These are phyloP conservation scores for Rhagologus leucostigma DNA, from an alignment of 2,113 vertebrate species.

Conservation along the genomic window DNA sequence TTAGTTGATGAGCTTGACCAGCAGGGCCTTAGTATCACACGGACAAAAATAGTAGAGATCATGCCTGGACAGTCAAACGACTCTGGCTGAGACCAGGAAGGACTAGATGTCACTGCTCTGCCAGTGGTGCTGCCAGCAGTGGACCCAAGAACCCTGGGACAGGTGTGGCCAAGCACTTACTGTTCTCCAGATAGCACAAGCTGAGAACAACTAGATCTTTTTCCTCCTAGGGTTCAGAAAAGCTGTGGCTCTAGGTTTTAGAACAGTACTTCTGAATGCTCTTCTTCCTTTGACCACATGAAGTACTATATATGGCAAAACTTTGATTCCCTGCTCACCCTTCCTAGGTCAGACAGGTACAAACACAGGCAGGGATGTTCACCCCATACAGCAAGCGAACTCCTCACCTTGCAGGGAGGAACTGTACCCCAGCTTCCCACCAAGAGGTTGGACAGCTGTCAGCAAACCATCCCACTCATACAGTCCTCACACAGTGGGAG, in stretches of 20 bases:
- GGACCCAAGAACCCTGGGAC: not conserved
- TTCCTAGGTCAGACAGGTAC: not conserved
- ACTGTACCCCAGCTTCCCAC: not conserved
- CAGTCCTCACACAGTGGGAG: rapidly evolving
- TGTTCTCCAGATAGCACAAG: not conserved
- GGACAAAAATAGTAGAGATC: not conserved
- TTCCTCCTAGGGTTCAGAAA: not conserved
- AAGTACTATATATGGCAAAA: not conserved
- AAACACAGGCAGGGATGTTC: not conserved
- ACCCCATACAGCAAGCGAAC: not conserved
- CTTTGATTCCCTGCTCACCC: not conserved
- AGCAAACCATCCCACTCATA: not conserved
- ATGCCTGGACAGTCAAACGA: not conserved
- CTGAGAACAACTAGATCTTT: not conserved
- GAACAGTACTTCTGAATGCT: not conserved
- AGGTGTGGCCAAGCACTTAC: not conserved
- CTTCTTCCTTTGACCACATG: not conserved
- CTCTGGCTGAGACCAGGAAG: not conserved
- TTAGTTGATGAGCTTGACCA: not conserved
- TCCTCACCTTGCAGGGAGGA: not conserved
- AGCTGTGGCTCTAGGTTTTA: not conserved
- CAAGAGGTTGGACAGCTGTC: not conserved
- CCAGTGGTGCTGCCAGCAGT: not conserved
- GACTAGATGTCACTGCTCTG: not conserved
- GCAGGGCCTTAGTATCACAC: not conserved